phyloP scores from a whole-genome alignment of 2,113 vertebrate species.

The Percopsis transmontana region DNA sequence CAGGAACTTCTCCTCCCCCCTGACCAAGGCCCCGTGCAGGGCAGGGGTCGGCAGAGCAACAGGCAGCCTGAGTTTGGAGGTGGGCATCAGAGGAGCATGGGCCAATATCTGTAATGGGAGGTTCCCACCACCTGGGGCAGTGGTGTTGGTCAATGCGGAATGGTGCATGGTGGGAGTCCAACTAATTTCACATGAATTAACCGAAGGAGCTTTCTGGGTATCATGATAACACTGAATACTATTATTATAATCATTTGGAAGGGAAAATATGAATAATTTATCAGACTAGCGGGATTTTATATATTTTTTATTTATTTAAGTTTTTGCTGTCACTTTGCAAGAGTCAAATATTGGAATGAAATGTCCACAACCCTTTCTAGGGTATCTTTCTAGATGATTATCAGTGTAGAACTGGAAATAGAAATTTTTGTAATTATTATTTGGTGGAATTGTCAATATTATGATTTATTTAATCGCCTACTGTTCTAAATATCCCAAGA shows the following conservation, averaged over 20 bases:
- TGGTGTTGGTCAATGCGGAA: slow-evolving; percentile 20
- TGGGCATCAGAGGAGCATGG: slow-evolving; percentile 90
- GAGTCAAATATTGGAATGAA: neutral
- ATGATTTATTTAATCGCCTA: neutral
- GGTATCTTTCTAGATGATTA: neutral
- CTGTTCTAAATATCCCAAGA: slow-evolving; percentile 1
- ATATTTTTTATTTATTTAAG: neutral
- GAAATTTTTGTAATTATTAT: neutral
- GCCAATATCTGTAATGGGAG: slow-evolving; percentile 81
- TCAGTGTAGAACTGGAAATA: neutral
- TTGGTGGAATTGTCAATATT: slow-evolving; percentile 8
- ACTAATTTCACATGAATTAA: slow-evolving; percentile 1
- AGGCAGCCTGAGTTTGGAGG: slow-evolving; percentile 84
- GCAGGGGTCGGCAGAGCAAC: slow-evolving; percentile 74
- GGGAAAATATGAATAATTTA: neutral
- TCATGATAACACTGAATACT: slow-evolving; percentile 27
- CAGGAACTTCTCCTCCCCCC: slow-evolving; percentile 61
- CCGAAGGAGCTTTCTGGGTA: neutral
- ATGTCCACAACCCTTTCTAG: neutral
- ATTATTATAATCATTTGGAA: neutral
- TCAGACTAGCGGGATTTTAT: neutral
- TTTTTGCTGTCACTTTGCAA: neutral
- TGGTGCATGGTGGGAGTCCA: neutral
- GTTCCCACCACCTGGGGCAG: slow-evolving; percentile 72
- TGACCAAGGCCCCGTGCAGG: slow-evolving; percentile 75